phyloP scores from a whole-genome alignment of 2,113 vertebrate species.

The Calyptomena viridis region DNA sequence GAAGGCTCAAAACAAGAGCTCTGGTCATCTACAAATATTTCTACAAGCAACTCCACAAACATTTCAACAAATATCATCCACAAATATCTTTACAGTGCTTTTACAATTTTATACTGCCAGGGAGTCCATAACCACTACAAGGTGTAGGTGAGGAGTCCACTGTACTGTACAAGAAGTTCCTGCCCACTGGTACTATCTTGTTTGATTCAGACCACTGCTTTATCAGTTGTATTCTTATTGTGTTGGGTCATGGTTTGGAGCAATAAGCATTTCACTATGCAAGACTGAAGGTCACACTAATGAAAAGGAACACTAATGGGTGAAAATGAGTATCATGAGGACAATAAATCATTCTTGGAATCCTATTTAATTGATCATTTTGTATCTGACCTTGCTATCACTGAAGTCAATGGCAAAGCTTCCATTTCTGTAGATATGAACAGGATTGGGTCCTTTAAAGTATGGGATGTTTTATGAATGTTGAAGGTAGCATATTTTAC shows the following conservation, averaged over 20 bases:
- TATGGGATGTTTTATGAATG: not conserved
- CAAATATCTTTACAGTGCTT: too few species aligned
- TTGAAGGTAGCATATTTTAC: not conserved
- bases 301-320: constrained; percentile 27
- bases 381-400: constrained; percentile 6
- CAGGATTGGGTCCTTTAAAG: not conserved
- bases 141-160: not conserved
- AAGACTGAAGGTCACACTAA: constrained; percentile 37
- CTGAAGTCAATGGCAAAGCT: constrained; percentile 1
- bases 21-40: too few species aligned
- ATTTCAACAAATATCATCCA: too few species aligned
- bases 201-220: not conserved
- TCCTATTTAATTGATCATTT: constrained; percentile 17
- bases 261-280: constrained; percentile 16
- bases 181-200: not conserved
- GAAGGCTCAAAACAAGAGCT: too few species aligned
- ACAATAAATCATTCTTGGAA: constrained; percentile 48
- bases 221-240: not conserved
- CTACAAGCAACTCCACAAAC: too few species aligned
- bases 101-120: too few species aligned
- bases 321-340: constrained; percentile 30
- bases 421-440: not conserved
- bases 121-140: not conserved
- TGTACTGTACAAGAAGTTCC: not conserved
- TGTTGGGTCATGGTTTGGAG: not conserved